A percentile compares a stretch with the other conserved stretches of the same genome.
These are phyloP conservation scores for Sinelater perroti DNA, from an alignment of 2,888 invertebrate genomes.

Conservation along the genomic window DNA sequence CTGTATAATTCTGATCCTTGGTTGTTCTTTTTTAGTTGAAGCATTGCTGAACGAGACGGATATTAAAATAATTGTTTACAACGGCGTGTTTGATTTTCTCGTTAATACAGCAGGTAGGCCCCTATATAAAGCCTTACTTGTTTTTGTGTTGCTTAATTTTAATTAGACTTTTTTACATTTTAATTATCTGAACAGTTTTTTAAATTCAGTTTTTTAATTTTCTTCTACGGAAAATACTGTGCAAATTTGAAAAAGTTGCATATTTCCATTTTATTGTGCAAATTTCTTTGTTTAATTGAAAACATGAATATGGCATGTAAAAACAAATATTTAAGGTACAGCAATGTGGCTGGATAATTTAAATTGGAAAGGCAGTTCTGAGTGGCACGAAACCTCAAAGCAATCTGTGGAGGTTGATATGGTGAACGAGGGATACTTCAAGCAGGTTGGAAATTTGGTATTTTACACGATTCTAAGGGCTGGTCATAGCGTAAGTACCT, in stretches of 20 bases:
- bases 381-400: slow-evolving; percentile 70
- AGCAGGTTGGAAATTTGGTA: slow-evolving; percentile 72
- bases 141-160: slow-evolving; percentile 16
- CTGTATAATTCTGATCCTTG: slow-evolving; percentile 28
- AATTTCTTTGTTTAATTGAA: too few relatives aligned
- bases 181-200: not conserved
- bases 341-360: slow-evolving; percentile 78
- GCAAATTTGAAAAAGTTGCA: too few relatives aligned
- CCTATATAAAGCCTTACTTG: too few relatives aligned
- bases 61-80: slow-evolving; percentile 52
- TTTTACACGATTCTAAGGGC: slow-evolving; percentile 83
- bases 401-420: slow-evolving; percentile 71
- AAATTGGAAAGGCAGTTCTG: slow-evolving; percentile 69
- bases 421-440: slow-evolving; percentile 76
- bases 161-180: not conserved
- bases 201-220: not conserved
- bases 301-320: not conserved
- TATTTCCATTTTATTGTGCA: too few relatives aligned
- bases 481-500: slow-evolving; percentile 77
- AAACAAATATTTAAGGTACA: slow-evolving; percentile 65
- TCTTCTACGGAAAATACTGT: too few relatives aligned
- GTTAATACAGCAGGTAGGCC: slow-evolving; percentile 52
- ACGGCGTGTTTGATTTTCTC: slow-evolving; percentile 53
- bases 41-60: slow-evolving; percentile 48
- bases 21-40: slow-evolving; percentile 48